phyloP scores from a whole-genome alignment of 2,888 invertebrate genomes.

The Thalpophila matura region DNA sequence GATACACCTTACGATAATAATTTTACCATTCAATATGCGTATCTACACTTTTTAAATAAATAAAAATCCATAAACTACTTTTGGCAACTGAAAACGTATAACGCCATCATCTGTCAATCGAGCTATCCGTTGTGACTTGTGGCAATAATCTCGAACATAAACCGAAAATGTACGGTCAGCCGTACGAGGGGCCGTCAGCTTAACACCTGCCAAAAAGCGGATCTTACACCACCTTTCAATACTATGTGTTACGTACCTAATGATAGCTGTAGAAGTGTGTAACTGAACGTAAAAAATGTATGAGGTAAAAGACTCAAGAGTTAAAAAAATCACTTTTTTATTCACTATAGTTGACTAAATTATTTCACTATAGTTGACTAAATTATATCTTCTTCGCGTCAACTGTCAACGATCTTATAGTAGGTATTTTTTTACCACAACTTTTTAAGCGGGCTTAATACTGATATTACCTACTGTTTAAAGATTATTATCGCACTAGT shows the following conservation, averaged over 20 bases:
- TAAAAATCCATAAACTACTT: not conserved
- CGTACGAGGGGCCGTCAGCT: not conserved
- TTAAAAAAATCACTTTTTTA: too few species aligned
- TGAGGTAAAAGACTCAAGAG: too few species aligned
- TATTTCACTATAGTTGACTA: too few species aligned
- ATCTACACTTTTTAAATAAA: not conserved
- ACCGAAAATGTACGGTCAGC: conserved; percentile 8
- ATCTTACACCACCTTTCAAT: conserved; percentile 17
- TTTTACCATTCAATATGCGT: not conserved
- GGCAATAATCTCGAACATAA: conserved; percentile 11
- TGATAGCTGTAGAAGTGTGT: conserved; percentile 12
- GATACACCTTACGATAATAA: not conserved
- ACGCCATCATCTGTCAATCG: not conserved
- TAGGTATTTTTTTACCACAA: too few species aligned
- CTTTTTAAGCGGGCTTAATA: too few species aligned
- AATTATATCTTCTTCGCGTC: too few species aligned
- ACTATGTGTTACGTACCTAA: not conserved
- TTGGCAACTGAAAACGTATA: not conserved
- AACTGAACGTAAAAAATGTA: too few species aligned
- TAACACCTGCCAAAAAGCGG: conserved; percentile 13
- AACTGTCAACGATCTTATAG: too few species aligned
- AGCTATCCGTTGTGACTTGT: too few species aligned
- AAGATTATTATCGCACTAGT: too few species aligned
- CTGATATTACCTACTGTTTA: too few species aligned
- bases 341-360: too few species aligned